Conservation (phyloP, 2,888 invertebrate species). For the Chaitophorus viminalis region DNA sequence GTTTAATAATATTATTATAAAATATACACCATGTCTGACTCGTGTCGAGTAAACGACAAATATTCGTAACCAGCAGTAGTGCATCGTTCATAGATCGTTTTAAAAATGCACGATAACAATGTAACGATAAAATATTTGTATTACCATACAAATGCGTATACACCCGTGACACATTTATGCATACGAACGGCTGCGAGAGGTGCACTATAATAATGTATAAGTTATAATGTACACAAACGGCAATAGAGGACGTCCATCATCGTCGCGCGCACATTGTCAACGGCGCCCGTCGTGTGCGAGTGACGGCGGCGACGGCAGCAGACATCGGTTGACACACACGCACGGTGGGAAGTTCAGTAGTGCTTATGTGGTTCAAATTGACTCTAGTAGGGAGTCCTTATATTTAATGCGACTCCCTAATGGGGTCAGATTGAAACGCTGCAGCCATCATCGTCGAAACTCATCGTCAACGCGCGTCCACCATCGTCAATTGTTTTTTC, state of each 20-base stretch:
- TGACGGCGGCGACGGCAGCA: not conserved
- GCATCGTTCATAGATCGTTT: too few species aligned
- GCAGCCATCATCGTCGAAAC: constrained; percentile 67
- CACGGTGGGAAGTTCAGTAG: not conserved
- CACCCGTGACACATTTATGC: not conserved
- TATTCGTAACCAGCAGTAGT: too few species aligned
- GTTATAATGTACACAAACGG: not conserved
- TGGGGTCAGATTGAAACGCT: constrained; percentile 97
- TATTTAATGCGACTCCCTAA: constrained; percentile 91
- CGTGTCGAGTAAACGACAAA: too few species aligned
- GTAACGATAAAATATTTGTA: too few species aligned
- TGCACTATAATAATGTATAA: too few species aligned
- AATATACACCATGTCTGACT: too few species aligned
- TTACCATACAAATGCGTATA: not conserved
- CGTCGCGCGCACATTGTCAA: not conserved
- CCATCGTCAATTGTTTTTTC: not conserved
- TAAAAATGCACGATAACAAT: too few species aligned
- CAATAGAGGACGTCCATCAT: not conserved
- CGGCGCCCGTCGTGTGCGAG: not conserved
- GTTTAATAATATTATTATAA: too few species aligned
- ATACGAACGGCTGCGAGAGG: not conserved
- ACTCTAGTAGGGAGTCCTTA: constrained; percentile 98
- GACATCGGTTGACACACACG: not conserved
- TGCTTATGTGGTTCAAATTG: constrained; percentile 82
- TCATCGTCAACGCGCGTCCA: constrained; percentile 39